Base-by-base conservation (phyloP, 37 sponge, comb jelly and placozoan species). In the Dysidea cf. avara region DNA sequence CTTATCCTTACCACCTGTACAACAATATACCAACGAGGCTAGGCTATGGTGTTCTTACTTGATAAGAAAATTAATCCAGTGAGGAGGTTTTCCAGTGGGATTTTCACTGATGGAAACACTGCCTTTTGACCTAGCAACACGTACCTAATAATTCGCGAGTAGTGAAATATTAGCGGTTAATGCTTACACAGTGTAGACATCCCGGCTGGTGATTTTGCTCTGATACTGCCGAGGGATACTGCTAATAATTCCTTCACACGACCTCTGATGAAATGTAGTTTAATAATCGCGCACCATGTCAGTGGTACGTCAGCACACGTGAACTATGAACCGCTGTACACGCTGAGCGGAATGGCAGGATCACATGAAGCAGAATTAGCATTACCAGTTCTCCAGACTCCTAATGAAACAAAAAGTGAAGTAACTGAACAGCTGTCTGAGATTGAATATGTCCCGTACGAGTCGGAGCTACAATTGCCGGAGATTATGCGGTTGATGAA, bases 401-500 rank as follows among this genome's bases (percentile, higher is more conserved):
- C 46, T 43, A 43, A 43, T 43, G 46, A 43, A 43, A 9, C 9
- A 43, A 9, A n/a, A n/a, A n/a, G 9, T 43, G 7, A 43, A 43
- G 46, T 43, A 5, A 9, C 9, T 43, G 46, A 43, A 43, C 46
- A 43, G 5, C 9, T 43, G 9, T 43, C 46, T 12, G 89, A 81
- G 17, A 64, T 96, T 21, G 53, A 54, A 33, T 94, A 91, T 64
- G 78, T 74, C 2, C 53, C 57, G 24, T 97, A 97, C 64, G 58
- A 71, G 37, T 85, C 86, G 13, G 99, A 97, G 72, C 18, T 47
- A 31, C 90, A 91, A 50, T 59, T 97, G 82, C 82, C 90, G 0
- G 82, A 82, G 30, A 94, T 97, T 20, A 94, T 94, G 66, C 40
- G 69, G 21, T 79, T 97, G 68, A 97, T 97, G 85, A 87, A 89